Base-by-base conservation (phyloP, 2,888 invertebrate species). In the Homarus gammarus region DNA sequence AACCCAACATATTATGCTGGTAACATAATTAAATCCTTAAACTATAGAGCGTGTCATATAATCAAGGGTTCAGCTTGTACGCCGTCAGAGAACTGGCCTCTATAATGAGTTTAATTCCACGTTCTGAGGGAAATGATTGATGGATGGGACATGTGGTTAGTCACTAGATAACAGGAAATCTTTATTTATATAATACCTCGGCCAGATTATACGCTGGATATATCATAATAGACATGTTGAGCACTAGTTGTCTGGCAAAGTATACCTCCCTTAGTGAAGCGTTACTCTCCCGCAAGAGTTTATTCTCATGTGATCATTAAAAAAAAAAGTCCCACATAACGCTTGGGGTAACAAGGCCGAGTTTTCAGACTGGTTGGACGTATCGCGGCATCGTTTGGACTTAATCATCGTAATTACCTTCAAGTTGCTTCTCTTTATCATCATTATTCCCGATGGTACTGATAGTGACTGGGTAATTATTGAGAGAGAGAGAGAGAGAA, bases 101-200 rank as follows among this genome's bases (percentile, higher is more conserved):
- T 31, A 68, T 64, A 44, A 85, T 85, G 77, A 85, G 68, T 68
- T 64, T 85, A 85, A 85, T 85, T 64, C 68, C 64, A 31, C n/a
- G 77, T 64, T 85, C 15, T 12, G 49, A 44, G 49, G 64, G 77
- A 33, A 61, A 64, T 61, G 85, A 85, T 85, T 85, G 85, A 85
- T 85, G 77, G 85, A 85, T 85, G 68, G 85, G 85, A 77, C 85
- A 85, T 85, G 85, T 44, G 85, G 85, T 85, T 85, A 77, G 85
- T 85, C 77, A 77, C 85, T 77, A 64, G 85, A 85, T 85, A 77
- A 77, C 85, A 77, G 85, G 77, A 77, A 85, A 85, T 85, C 77
- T 77, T 85, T 85, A 85, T 85, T 85, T 85, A 85, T 85, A 85
- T 78, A 85, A 77, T 85, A 49, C 75, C 44, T 73, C 33, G 56